phyloP scores from a whole-genome alignment of 2,113 vertebrate species.

The Nannospalax galili region DNA sequence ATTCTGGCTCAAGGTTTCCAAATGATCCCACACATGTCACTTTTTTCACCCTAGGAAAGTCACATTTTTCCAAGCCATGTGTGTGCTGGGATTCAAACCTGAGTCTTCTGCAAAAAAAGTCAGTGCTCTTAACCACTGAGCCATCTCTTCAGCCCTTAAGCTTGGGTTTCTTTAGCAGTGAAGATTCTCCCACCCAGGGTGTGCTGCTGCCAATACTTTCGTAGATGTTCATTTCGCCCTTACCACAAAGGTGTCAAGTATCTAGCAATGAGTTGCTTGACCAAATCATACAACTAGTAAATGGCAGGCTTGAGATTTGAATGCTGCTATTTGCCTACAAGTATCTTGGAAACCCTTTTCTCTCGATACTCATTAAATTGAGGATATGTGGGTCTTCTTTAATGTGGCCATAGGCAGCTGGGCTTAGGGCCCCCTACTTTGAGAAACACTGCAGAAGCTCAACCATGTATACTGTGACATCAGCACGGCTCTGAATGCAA shows the following conservation, averaged over 20 bases:
- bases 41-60: background rate
- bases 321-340: background rate
- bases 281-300: background rate
- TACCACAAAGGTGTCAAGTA: background rate
- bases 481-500: background rate
- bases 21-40: background rate
- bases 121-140: too few relatives aligned
- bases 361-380: background rate
- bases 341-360: background rate
- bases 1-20: background rate
- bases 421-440: too few relatives aligned
- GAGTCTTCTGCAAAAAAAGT: too few relatives aligned
- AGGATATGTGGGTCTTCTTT: background rate
- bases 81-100: too few relatives aligned
- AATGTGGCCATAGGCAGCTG: background rate
- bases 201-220: background rate
- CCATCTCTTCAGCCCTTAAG: too few relatives aligned
- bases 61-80: background rate
- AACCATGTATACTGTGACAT: background rate
- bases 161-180: background rate
- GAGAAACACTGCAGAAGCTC: background rate
- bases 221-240: background rate
- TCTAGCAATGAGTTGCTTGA: background rate
- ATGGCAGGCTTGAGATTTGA: background rate
- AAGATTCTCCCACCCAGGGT: background rate